These are phyloP conservation scores for Cephus pygmeus DNA, from an alignment of 2,888 invertebrate species.

Conservation along the genomic window DNA sequence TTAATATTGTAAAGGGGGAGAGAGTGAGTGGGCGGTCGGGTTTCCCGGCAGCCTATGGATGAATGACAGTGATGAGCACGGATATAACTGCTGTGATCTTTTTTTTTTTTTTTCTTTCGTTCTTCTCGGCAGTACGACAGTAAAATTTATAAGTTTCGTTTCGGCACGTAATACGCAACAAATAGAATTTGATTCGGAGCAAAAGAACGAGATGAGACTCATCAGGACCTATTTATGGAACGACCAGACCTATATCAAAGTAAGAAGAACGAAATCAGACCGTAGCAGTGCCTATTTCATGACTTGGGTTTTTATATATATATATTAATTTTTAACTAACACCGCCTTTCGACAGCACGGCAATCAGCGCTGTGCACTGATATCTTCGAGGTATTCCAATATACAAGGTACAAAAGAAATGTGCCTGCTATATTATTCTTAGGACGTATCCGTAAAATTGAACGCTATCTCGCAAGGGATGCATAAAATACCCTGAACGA, in stretches of 20 bases:
- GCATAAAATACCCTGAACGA: background rate
- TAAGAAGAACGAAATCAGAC: no score
- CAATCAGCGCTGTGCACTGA: background rate
- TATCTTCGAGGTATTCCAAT: background rate
- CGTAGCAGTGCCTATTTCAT: no score
- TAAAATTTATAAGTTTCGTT: no score
- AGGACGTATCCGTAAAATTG: background rate
- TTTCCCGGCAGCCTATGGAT: slow-evolving; percentile 34
- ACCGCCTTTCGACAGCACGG: no score
- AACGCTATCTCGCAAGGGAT: background rate
- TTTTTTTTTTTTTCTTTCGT: no score
- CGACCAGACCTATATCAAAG: no score
- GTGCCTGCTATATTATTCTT: background rate
- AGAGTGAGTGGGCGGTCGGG: slow-evolving; percentile 25
- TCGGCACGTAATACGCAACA: no score
- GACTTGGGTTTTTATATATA: no score
- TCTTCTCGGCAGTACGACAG: no score
- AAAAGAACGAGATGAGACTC: no score
- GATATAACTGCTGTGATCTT: background rate
- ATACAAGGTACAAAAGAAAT: background rate
- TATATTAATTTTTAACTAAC: background rate
- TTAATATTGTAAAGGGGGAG: slow-evolving; percentile 60
- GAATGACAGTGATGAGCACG: slow-evolving; percentile 32
- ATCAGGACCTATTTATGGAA: no score
- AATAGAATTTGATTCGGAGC: no score